Percentiles rank a stretch among this genome's conserved stretches.
Conservation (phyloP, 2,888 invertebrate species). For the Aelia acuminata region DNA sequence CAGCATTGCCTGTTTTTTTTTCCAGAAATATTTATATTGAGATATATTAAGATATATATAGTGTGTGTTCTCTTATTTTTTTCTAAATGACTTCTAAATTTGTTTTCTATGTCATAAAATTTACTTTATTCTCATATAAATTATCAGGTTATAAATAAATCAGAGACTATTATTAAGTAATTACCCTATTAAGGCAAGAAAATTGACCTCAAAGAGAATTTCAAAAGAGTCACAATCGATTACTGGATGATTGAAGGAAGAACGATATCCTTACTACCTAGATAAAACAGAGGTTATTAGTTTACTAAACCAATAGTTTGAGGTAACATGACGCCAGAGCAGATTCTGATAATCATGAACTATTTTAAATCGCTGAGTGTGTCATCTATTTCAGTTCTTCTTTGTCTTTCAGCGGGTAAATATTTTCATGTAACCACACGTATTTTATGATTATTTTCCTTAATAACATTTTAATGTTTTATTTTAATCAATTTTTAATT, state of each 20-base stretch:
- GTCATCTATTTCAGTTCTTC: neutral
- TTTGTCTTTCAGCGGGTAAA: conserved; percentile 14
- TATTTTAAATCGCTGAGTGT: neutral
- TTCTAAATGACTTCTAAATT: no score
- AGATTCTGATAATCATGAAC: neutral
- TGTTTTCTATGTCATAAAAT: no score
- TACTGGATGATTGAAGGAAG: neutral
- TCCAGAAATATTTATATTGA: no score
- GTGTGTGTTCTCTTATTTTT: no score
- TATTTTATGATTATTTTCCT: no score
- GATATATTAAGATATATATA: no score
- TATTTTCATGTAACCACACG: neutral
- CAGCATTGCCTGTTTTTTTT: no score
- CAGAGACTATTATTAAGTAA: conserved; percentile 12
- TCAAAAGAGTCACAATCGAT: neutral
- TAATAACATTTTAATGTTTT: no score
- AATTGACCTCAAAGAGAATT: neutral
- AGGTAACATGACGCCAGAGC: neutral
- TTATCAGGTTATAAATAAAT: no score
- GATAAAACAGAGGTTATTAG: neutral
- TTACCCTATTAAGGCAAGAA: neutral
- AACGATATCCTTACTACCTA: neutral
- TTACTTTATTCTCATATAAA: no score
- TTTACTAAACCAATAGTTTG: neutral
- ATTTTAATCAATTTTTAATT: no score